Evolutionary conservation across 2,797 vertebrate genomes (phyloP).

Genomic region (Galagoides demidoff): DNA sequence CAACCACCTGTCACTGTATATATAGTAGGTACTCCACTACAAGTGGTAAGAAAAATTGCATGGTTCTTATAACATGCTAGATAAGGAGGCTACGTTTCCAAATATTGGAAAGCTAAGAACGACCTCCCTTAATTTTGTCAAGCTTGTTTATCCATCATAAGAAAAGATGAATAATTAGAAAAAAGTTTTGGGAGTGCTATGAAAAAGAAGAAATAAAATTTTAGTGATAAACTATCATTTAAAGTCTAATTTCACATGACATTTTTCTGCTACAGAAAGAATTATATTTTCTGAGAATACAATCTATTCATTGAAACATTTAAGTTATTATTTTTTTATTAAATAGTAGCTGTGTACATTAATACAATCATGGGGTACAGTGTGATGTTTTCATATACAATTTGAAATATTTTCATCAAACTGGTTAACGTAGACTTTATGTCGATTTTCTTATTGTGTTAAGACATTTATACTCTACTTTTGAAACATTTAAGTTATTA

Average conservation of each 20-base stretch:
- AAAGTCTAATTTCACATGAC: constrained; percentile 69
- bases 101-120: neutral
- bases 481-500: constrained; percentile 70
- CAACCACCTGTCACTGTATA: too few species aligned
- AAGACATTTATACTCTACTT: too few species aligned
- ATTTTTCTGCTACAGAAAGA: constrained; percentile 63
- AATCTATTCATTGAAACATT: constrained; percentile 57
- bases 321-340: constrained; percentile 38
- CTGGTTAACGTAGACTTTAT: too few species aligned
- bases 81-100: neutral
- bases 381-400: too few species aligned
- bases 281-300: constrained; percentile 51
- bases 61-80: neutral
- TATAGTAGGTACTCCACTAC: neutral
- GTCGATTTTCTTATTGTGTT: too few species aligned
- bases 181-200: neutral
- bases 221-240: constrained; percentile 64
- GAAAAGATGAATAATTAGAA: neutral
- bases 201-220: constrained; percentile 56
- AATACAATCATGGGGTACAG: too few species aligned
- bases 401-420: too few species aligned
- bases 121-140: neutral
- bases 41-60: neutral
- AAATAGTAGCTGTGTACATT: too few species aligned
- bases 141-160: neutral